Conservation (phyloP, 2,888 invertebrate genomes). For the Rhamphomyia laevipes region DNA sequence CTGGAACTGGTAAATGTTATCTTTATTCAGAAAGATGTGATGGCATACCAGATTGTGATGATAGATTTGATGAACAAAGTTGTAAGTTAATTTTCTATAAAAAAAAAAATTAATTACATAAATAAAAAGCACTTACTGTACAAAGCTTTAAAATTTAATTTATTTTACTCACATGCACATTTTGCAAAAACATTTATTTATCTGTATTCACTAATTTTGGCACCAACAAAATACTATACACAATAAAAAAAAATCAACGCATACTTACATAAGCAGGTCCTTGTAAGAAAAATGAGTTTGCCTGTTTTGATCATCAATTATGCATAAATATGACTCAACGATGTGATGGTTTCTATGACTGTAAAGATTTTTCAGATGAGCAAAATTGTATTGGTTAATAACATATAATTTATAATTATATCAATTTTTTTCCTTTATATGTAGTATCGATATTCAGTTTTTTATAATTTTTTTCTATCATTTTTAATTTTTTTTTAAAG, state of each 20-base stretch:
- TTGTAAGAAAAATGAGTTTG: slow-evolving; percentile 56
- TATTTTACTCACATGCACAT: not conserved
- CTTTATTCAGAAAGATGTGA: slow-evolving; percentile 42
- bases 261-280: slow-evolving; percentile 21
- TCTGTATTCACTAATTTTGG: too few relatives aligned
- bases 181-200: too few relatives aligned
- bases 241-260: not conserved
- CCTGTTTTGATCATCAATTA: slow-evolving; percentile 56
- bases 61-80: slow-evolving; percentile 46
- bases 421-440: not conserved
- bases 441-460: not conserved
- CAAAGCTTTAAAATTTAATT: too few relatives aligned
- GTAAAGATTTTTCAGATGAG: slow-evolving; percentile 82
- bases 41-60: slow-evolving; percentile 43
- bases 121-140: too few relatives aligned
- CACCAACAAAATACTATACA: not conserved
- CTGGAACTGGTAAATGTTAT: slow-evolving; percentile 40
- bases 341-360: slow-evolving; percentile 85
- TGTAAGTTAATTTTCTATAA: slow-evolving; percentile 35
- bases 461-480: too few relatives aligned
- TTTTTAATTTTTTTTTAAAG: too few relatives aligned
- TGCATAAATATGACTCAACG: slow-evolving; percentile 67
- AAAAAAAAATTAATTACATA: not conserved
- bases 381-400: slow-evolving; percentile 63
- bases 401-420: slow-evolving; percentile 3